Evolutionary conservation across 2,113 vertebrate species (phyloP), one percentile per base, ranked within the genome.

Genomic region (Trematomus loennbergii): DNA sequence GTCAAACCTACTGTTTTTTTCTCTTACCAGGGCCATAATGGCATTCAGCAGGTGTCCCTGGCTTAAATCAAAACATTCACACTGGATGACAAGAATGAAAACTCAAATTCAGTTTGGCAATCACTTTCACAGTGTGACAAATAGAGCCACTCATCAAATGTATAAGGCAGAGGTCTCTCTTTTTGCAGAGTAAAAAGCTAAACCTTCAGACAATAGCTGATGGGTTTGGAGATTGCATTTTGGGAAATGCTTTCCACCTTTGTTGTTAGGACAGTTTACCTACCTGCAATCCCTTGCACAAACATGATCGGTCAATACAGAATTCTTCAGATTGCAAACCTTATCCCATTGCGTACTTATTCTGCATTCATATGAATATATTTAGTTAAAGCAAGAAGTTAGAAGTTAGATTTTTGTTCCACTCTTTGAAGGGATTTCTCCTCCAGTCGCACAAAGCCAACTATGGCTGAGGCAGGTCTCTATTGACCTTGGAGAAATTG

Each of bases 401-500:
- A 25, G 25, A 25, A 69, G 29, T 10, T 0, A 16, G 3, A 40
- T 82, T 74, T 22, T 36, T 58, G 2, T 12, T 64, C 12, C 18
- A 10, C 18, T 48, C 22, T 72, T 54, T 25, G 62, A 53, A 29
- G 22, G 10, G 9, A 20, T 74, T 67, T 4, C n/a, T 80, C 66
- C 40, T 72, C 9, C 18, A 33, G 52, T 72, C 50, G 66, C 59
- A 59, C 48, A 33, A 49, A n/a, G 50, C 55, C 59, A 65, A 43
- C 55, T 8, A 22, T 22, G 48, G 36, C 60, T 69, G 53, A 68
- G 59, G 22, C 60, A 72, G 72, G 50, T 18, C 49, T 64, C 48
- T 40, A 33, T 15, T 82, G 79, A 87, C 75, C 72, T 88, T 85
- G 73, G 59, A 82, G 65, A 70, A 86, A 79, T 57, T 0, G 6